phyloP scores from a whole-genome alignment of 1,140 invertebrate species.

The Drosophila pruinosa region DNA sequence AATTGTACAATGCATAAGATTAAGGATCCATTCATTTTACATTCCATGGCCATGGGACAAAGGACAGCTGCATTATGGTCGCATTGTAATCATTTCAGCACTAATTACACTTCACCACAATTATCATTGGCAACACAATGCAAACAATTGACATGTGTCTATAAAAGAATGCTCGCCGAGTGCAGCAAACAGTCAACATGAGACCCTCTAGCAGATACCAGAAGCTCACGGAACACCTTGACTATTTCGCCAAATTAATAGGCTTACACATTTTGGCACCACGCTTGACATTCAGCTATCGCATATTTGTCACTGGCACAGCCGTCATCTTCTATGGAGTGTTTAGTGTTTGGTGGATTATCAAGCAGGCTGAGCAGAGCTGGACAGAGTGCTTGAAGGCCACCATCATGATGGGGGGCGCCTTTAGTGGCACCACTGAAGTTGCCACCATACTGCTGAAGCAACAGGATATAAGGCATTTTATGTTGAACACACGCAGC shows the following conservation, averaged over 20 bases:
- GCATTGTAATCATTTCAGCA: constrained; percentile 23
- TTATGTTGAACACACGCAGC: neutral
- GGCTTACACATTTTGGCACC: constrained; percentile 42
- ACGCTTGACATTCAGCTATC: constrained; percentile 18
- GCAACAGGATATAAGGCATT: constrained; percentile 23
- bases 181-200: constrained; percentile 20
- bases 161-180: constrained; percentile 14
- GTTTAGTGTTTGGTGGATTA: constrained; percentile 38
- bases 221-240: constrained; percentile 31
- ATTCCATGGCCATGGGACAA: constrained; percentile 6
- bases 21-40: neutral
- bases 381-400: constrained; percentile 47
- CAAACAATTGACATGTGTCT: constrained; percentile 19
- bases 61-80: constrained; percentile 13
- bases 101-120: constrained; percentile 26
- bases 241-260: constrained; percentile 25
- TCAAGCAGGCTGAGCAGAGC: constrained; percentile 11
- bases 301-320: constrained; percentile 41
- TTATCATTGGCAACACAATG: constrained; percentile 12
- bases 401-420: constrained; percentile 47
- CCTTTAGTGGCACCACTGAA: constrained; percentile 24
- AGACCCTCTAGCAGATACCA: constrained; percentile 28
- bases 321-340: constrained; percentile 19
- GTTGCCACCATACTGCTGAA: constrained; percentile 27
- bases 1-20: neutral